phyloP scores from a whole-genome alignment of 2,797 vertebrate genomes.

The Acipenser transmontanus region DNA sequence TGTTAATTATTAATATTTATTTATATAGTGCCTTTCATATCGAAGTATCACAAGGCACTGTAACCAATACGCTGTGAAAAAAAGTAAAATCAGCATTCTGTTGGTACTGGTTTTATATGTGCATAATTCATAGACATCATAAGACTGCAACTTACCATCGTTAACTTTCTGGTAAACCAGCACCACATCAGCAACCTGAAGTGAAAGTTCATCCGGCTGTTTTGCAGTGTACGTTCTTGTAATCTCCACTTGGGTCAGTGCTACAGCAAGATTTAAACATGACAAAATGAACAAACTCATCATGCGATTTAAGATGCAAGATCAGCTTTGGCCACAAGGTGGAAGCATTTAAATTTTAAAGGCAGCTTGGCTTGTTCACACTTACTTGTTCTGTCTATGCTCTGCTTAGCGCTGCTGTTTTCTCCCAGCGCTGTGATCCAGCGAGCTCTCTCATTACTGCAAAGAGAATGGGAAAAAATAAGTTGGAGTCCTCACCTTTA shows the following conservation, averaged over 20 bases:
- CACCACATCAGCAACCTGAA: slow-evolving; percentile 90
- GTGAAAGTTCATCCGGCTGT: slow-evolving; percentile 87
- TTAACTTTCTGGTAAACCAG: slow-evolving; percentile 76
- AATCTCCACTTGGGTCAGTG: slow-evolving; percentile 81
- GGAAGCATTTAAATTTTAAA: slow-evolving; percentile 32
- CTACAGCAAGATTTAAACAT: slow-evolving; percentile 37
- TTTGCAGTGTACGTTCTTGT: slow-evolving; percentile 84
- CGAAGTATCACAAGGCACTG: too few species aligned
- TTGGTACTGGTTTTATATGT: too few species aligned
- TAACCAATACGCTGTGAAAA: too few species aligned
- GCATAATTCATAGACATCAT: too few species aligned
- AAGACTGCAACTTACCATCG: slow-evolving; percentile 63
- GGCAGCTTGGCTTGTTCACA: neutral
- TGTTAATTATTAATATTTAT: too few species aligned
- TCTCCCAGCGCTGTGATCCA: slow-evolving; percentile 82
- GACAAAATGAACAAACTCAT: neutral
- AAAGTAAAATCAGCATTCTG: too few species aligned
- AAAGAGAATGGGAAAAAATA: neutral
- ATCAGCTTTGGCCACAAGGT: slow-evolving; percentile 43
- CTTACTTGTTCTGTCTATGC: slow-evolving; percentile 77
- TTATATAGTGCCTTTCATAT: too few species aligned
- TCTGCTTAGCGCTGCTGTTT: slow-evolving; percentile 56
- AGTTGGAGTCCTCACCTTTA: too few species aligned
- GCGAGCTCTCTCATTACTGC: slow-evolving; percentile 86
- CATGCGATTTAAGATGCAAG: neutral